Evolutionary conservation across 2,797 vertebrate genomes (phyloP), one percentile per base, ranked within the genome.

Genomic region (Phoeniculus purpureus): DNA sequence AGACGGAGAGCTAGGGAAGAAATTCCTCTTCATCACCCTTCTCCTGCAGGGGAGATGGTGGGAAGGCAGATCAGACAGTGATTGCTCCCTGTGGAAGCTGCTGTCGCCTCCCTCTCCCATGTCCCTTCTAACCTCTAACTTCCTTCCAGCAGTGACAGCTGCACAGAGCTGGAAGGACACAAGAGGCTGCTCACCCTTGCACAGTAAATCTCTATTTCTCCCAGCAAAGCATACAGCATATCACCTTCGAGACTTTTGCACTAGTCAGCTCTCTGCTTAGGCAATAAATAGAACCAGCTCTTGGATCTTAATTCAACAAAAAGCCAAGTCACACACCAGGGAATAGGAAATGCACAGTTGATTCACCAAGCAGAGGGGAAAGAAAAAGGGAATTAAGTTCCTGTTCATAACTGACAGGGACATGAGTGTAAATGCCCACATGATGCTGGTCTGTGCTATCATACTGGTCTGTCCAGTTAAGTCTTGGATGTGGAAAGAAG

Each of bases 211-310:
- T 72, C 56, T 56, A 17, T n/a, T 66, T 82, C 84, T 75, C n/a
- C 62, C 87, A 80, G 67, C 50, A 85, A 74, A 85, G 67, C 54
- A 50, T 15, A 56, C 31, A 76, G 55, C 77, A 56, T 48, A 56
- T 83, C 91, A 85, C 81, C 81, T 86, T 83, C 2, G 2, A 68
- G 78, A 55, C 93, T 94, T 87, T 34, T 77, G 81, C 78, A 65
- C 65, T 21, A 73, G 51, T 89, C 93, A 89, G 74, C 88, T 80
- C 19, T 61, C 81, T 48, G 51, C 73, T 66, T 27, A 32, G 60
- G 64, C 29, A 55, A 82, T 75, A 88, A 85, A 88, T 34, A 80
- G 9, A 91, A 56, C 29, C 61, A 80, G 74, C 31, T 76, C 55
- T 48, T 17, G 47, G 34, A 56, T 12, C 85, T 61, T 64, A 86